Percentiles rank a stretch among this genome's conserved stretches.
These are phyloP conservation scores for Melanerpes formicivorus DNA, from an alignment of 2,113 vertebrate species.

Conservation along the genomic window DNA sequence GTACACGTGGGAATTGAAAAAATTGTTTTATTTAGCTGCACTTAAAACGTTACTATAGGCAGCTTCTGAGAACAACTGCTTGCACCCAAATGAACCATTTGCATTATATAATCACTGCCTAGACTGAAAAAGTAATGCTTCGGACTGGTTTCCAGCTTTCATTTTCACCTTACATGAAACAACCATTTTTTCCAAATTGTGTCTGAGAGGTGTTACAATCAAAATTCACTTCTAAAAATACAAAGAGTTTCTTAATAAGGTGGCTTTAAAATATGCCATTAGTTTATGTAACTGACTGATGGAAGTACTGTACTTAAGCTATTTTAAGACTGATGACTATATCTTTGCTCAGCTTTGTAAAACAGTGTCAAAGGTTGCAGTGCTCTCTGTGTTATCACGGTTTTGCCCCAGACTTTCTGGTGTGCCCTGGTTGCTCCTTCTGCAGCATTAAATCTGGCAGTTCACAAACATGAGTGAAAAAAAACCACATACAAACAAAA, in stretches of 20 bases:
- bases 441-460: not conserved
- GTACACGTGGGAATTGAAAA: not conserved
- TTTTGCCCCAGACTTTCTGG: not conserved
- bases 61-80: not conserved
- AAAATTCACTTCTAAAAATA: constrained; percentile 4
- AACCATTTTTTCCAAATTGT: not conserved
- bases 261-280: constrained; percentile 28
- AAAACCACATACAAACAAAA: not conserved
- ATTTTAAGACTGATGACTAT: constrained; percentile 64
- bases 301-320: constrained; percentile 57
- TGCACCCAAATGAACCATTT: constrained; percentile 31
- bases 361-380: constrained; percentile 47
- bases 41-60: not conserved
- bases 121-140: not conserved
- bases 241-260: not conserved
- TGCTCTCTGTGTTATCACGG: not conserved
- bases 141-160: not conserved
- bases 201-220: not conserved
- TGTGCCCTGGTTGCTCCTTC: not conserved
- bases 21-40: not conserved
- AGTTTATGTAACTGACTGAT: constrained; percentile 65
- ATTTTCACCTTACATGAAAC: not conserved
- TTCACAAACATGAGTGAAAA: not conserved
- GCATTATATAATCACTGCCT: constrained; percentile 3
- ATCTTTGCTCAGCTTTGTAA: constrained; percentile 56